Base-by-base conservation (phyloP, 53 echinoderm and acorn worm genomes). In the Antedon mediterranea region DNA sequence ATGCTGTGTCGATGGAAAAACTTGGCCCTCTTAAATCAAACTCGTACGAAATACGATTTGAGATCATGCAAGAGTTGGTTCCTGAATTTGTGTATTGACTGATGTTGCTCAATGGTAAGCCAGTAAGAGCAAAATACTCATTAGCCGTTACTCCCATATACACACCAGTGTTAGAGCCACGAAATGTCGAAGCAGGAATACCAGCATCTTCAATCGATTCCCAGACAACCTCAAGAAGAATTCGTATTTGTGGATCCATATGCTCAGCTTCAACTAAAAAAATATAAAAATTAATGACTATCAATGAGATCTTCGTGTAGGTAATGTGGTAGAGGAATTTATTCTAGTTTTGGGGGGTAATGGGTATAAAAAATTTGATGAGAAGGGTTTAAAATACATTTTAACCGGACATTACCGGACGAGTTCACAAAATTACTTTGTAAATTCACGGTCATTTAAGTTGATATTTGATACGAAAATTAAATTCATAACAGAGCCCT, bases 81-180 rank as follows among this genome's bases (percentile, higher is more conserved):
- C 87, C 87, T 3, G 87, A 86, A 29, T 86, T 86, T 32, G 79
- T 86, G 76, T 86, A 86, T 43, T 83, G 82, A 72, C 74, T 75
- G 33, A 83, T 82, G 41, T 88, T 88, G 80, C 83, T 71, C 11
- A 11, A 43, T n/a, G 88, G 88, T 43, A 44, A 43, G 34, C 57
- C 43, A 26, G 78, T 27, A 13, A 88, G 57, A 0, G 42, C 33
- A 1, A 74, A 13, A 71, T 84, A 88, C 73, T 88, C 88, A 31
- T 79, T 77, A 26, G 88, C 84, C n/a, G 88, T 88, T 26, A 88
- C 81, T 57, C 88, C 88, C 81, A 84, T 84, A 73, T 84, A 88
- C 29, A 88, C 88, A 32, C 88, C 88, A 9, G 88, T 88, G 73
- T 84, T 72, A 3, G 84, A 81, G 32, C 88, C 88, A 33, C 88